phyloP scores from a whole-genome alignment of 1,140 invertebrate species.

The Myzus persicae region DNA sequence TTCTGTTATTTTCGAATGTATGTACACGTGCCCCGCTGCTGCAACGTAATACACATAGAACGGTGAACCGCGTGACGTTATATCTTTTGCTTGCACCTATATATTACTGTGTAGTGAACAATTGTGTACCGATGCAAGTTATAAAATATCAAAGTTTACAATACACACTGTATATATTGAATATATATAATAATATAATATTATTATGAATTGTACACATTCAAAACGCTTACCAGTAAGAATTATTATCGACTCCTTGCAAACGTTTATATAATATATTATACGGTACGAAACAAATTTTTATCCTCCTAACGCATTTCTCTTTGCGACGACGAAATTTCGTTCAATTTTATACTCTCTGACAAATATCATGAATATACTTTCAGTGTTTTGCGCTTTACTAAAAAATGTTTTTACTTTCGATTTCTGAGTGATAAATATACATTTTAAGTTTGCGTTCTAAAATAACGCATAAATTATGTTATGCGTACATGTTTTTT shows the following conservation, averaged over 20 bases:
- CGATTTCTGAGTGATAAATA: not conserved
- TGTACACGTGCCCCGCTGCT: not conserved
- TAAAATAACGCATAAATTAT: slow-evolving; percentile 22
- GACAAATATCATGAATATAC: not conserved
- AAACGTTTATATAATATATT: not conserved
- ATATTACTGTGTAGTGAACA: not conserved
- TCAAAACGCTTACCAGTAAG: not conserved
- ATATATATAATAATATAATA: not conserved
- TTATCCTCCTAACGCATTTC: not conserved
- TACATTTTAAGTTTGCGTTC: not conserved
- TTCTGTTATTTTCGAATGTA: not conserved
- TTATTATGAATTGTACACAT: not conserved
- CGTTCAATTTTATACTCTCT: not conserved
- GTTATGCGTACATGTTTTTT: not conserved
- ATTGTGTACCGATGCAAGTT: not conserved
- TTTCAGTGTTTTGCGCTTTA: not conserved
- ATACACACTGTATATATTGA: not conserved
- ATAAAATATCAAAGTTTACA: not conserved
- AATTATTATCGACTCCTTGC: not conserved
- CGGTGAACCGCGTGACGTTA: not conserved
- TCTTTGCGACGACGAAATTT: not conserved
- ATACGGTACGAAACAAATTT: not conserved
- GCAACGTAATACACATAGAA: not conserved
- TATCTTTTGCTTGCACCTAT: no score
- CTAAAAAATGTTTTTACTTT: not conserved